Base-by-base conservation (phyloP, 1,140 invertebrate species). In the Laupala kohalensis region DNA sequence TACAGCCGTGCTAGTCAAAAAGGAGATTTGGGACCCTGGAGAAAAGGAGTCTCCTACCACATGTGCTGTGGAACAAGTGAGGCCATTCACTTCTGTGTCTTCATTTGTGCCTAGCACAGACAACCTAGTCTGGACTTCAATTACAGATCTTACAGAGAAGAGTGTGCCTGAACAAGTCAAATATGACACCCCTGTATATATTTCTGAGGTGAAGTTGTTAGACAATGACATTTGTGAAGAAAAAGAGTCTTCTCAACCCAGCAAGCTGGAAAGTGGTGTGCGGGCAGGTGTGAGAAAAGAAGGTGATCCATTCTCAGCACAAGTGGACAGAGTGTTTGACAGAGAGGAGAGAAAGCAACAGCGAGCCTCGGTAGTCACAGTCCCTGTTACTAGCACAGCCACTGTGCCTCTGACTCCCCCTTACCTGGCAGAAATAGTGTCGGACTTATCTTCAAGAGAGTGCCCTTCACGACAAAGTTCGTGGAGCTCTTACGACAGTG, bases 401-500 rank as follows among this genome's bases (percentile, higher is more conserved):
- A 25, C 71, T 24, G 5, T 72, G 37, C 63, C 73, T 64, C 1
- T 71, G 30, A 26, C 71, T 37, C 27, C 37, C 30, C 29, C 67
- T 4, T 28, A 63, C 24, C 25, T 72, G 37, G 71, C 72, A 30
- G 23, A 72, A 72, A 27, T 24, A 23, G 69, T 27, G 25, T 64
- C 2, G 63, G 73, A 29, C 23, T 64, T 63, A 65, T 65, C 27
- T 28, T 73, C 77, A 76, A 73, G 79, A 75, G 81, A 81, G 66
- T 82, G 84, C 66, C 83, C 83, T 24, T 87, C 86, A 74, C 80
- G 90, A 25, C 90, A 92, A 77, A 90, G 87, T 79, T 92, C 90
- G 4, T 92, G 90, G 88, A 91, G 89, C 77, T 91, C 90, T 25
- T 90, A 89, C 79, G 89, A 92, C 79, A 91, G 89, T 77, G 89